Conservation (phyloP, 2,797 vertebrate species). For the Alfaro cultratus region DNA sequence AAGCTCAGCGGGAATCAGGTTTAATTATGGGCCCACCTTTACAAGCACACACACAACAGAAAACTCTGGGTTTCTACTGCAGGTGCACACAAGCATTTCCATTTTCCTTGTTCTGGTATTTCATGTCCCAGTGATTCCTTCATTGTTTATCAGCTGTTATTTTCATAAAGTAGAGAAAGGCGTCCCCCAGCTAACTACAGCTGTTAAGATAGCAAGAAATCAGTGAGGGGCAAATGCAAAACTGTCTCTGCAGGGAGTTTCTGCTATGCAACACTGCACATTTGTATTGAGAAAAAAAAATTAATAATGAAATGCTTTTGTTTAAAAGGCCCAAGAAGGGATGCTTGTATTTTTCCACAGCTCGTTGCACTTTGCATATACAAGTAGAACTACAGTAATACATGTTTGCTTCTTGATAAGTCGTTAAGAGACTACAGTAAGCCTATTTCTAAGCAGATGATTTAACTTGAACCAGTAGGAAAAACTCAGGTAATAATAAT, state of each 20-base stretch:
- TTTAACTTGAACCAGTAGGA: not conserved
- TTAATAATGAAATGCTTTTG: not conserved
- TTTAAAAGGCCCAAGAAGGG: not conserved
- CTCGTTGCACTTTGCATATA: not conserved
- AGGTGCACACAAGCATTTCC: slow-evolving; percentile 16
- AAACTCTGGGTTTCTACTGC: not conserved
- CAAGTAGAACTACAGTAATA: not conserved
- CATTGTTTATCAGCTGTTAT: slow-evolving; percentile 53
- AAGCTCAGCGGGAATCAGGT: slow-evolving; percentile 36
- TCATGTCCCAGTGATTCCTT: slow-evolving; percentile 39
- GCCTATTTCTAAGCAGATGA: not conserved
- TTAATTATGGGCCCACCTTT: slow-evolving; percentile 27
- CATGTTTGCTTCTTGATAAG: not conserved
- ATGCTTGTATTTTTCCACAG: not conserved
- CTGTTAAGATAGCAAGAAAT: slow-evolving; percentile 60
- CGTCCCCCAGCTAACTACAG: slow-evolving; percentile 55
- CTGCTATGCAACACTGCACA: slow-evolving; percentile 17
- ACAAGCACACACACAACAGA: not conserved
- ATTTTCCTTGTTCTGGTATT: slow-evolving; percentile 17
- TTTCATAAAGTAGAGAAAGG: slow-evolving; percentile 41
- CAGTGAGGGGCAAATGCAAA: slow-evolving; percentile 53
- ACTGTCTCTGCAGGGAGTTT: slow-evolving; percentile 51
- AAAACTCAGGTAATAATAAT: not conserved
- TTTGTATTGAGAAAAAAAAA: not conserved
- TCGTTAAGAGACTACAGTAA: not conserved